These are phyloP conservation scores for Drosophila kokeensis DNA, from an alignment of 2,888 invertebrate genomes.

Conservation along the genomic window DNA sequence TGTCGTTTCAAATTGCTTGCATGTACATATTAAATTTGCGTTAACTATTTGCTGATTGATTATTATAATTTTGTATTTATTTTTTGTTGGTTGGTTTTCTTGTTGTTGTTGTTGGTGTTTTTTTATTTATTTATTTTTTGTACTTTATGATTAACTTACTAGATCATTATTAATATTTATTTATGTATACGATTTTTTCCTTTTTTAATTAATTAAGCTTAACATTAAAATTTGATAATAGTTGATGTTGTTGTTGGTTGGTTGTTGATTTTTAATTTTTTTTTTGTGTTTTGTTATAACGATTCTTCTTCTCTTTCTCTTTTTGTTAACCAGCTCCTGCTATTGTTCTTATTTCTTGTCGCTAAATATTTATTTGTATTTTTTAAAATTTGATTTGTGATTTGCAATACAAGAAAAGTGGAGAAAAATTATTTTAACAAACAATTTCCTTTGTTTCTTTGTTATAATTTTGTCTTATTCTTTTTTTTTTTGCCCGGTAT, in stretches of 20 bases:
- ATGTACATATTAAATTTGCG: constrained; percentile 61
- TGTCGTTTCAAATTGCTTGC: constrained; percentile 57
- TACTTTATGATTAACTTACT: constrained; percentile 76
- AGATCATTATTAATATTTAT: constrained; percentile 72
- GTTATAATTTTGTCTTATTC: constrained; percentile 20
- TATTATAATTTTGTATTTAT: constrained; percentile 27
- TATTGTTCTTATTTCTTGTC: constrained; percentile 65
- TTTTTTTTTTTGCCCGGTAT: constrained; percentile 23
- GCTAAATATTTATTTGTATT: constrained; percentile 48
- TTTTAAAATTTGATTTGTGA: constrained; percentile 17
- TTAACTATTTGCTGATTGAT: constrained; percentile 69
- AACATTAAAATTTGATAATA: constrained; percentile 74
- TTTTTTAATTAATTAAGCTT: constrained; percentile 67
- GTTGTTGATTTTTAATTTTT: constrained; percentile 47
- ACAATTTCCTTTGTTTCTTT: constrained; percentile 38
- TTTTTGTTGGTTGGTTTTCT: constrained; percentile 30
- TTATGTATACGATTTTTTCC: constrained; percentile 52
- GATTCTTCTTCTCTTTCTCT: constrained; percentile 57
- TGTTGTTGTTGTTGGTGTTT: constrained; percentile 44
- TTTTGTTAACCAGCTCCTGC: constrained; percentile 68
- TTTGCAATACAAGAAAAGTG: constrained; percentile 43
- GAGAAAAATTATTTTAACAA: constrained; percentile 52
- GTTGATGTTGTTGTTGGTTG: constrained; percentile 64
- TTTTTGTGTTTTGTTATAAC: constrained; percentile 61
- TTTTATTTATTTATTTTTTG: constrained; percentile 57